Percentiles rank a stretch among this genome's conserved stretches.
Evolutionary conservation across 2,888 invertebrate species (phyloP).

Genomic region (Agrotis ipsilon): DNA sequence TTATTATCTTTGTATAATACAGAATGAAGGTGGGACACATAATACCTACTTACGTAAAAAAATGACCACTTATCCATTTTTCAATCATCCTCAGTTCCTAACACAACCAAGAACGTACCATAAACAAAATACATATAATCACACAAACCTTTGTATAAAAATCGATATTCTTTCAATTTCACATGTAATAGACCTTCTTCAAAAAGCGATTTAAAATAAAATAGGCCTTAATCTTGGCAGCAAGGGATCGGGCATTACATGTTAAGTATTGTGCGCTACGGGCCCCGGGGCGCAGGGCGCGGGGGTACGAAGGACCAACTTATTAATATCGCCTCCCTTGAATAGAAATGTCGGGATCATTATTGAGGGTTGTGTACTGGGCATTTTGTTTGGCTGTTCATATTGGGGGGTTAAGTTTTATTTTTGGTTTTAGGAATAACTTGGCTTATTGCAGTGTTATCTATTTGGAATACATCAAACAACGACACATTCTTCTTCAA

Average conservation of each 20-base stretch:
- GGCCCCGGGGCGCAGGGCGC: constrained; percentile 9
- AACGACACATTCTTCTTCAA: no score
- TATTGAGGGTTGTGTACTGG: constrained; percentile 71
- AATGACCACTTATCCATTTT: background rate
- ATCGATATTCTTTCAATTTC: constrained; percentile 63
- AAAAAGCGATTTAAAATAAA: constrained; percentile 66
- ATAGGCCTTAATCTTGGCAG: constrained; percentile 63
- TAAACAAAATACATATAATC: constrained; percentile 49
- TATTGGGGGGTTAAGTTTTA: constrained; percentile 36
- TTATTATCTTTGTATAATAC: no score
- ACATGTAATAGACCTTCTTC: constrained; percentile 56
- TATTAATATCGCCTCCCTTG: constrained; percentile 76
- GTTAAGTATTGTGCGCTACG: constrained; percentile 61
- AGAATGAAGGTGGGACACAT: no score
- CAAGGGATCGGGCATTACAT: constrained; percentile 61
- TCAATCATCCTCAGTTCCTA: no score
- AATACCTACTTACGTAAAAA: no score
- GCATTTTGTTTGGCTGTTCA: constrained; percentile 60
- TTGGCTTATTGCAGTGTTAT: background rate
- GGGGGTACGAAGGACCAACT: constrained; percentile 65
- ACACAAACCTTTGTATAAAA: constrained; percentile 19
- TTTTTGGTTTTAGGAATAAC: background rate
- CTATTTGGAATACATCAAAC: no score
- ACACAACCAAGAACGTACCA: background rate
- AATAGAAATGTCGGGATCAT: constrained; percentile 74